Evolutionary conservation across 2,113 vertebrate genomes (phyloP).

Genomic region (Enhydra lutris): DNA sequence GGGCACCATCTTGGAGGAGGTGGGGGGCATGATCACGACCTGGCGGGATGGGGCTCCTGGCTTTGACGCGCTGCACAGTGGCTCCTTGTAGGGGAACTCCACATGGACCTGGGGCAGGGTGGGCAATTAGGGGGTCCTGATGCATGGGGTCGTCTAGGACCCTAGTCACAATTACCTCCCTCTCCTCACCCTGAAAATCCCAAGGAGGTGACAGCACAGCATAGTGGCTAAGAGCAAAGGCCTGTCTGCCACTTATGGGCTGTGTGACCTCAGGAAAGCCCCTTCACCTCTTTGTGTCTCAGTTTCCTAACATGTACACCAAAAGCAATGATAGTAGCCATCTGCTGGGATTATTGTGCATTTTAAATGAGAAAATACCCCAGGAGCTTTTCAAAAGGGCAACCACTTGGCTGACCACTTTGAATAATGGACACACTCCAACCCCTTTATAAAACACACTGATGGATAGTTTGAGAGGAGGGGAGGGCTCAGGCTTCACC

Average conservation of each 20-base stretch:
- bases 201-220: not conserved
- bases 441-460: not conserved
- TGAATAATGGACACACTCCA: not conserved
- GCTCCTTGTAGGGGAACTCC: constrained; percentile 82
- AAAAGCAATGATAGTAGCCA: not conserved
- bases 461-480: not conserved
- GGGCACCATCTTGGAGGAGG: constrained; percentile 77
- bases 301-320: not conserved
- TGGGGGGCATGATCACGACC: constrained; percentile 64
- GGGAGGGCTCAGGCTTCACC: not conserved
- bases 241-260: not conserved
- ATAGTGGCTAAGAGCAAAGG: not conserved
- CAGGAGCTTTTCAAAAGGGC: not conserved
- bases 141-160: not conserved
- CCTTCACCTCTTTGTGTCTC: not conserved
- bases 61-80: constrained; percentile 83
- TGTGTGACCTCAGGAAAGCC: not conserved
- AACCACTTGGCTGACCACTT: not conserved
- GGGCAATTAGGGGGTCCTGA: not conserved
- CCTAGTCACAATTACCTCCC: not conserved
- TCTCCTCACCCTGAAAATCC: not conserved
- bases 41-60: constrained; percentile 71
- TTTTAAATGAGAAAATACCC: not conserved
- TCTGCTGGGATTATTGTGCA: not conserved
- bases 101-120: constrained; percentile 79